Evolutionary conservation across 2,888 invertebrate species (phyloP), one percentile per base, ranked within the genome.

Genomic region (Frankliniella fusca): DNA sequence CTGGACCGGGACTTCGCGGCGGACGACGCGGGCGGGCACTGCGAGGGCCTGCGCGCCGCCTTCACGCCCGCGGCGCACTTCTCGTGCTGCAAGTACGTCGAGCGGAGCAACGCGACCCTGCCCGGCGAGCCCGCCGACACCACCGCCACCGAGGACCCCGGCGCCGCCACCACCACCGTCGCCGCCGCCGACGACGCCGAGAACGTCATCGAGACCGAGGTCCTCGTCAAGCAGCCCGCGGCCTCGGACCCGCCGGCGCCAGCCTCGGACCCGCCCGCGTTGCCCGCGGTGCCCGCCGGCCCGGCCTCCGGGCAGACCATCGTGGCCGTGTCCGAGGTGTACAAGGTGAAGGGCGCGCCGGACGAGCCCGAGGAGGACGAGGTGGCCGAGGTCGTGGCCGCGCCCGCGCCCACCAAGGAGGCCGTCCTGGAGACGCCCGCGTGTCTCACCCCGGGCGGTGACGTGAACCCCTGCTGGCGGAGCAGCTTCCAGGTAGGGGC

Each of bases 21-120:
- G 0, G 87, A 87, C 82, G 86, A 85, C 81, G 81, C 83, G 9
- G 86, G 85, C 0, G 87, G 87, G 5, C 88, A 89, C 84, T 89
- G 89, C 84, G 86, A 87, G 12, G 88, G 88, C 8, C 86, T 89
- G n/a, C 84, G 86, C 80, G 86, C 86, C 81, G 88, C 88, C 49
- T 88, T 88, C 85, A 88, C 87, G 0, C 88, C 89, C 5, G 85
- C 86, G 65, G 88, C 88, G 0, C 85, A 87, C 83, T 89, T 89
- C 84, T 85, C 87, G 38, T 89, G 89, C 84, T 89, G 89, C 84
- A 83, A 85, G 61, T 38, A 82, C 70, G 70, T 76, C 27, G 70
- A 76, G 70, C 23, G 70, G 27, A 27, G 27, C 70, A 76, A 76
- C 70, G 23, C 70, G 23, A 76, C 70, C 27, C 70, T 76, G 27